Evolutionary conservation across 2,797 vertebrate species (phyloP).

Genomic region (Eurystomus glaucurus): DNA sequence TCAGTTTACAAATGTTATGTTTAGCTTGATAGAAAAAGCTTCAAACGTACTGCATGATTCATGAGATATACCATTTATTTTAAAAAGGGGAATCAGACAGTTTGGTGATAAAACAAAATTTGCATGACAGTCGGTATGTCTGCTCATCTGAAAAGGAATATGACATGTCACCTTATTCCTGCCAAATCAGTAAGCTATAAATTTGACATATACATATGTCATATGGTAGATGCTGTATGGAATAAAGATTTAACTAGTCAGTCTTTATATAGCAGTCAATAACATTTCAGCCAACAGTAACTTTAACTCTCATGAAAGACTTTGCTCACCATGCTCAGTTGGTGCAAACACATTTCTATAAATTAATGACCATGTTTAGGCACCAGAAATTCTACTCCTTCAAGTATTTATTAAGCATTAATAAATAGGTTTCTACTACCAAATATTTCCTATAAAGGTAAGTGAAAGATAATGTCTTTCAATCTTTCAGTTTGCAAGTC

Average conservation of each 20-base stretch:
- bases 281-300: neutral
- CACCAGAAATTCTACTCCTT: neutral
- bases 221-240: neutral
- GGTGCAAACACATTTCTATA: neutral
- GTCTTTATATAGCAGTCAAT: neutral
- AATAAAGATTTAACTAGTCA: neutral
- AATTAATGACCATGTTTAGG: neutral
- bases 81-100: neutral
- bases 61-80: neutral
- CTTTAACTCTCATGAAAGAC: neutral
- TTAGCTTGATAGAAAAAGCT: neutral
- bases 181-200: neutral
- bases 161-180: neutral
- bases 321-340: fast-evolving
- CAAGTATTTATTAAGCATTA: neutral
- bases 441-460: neutral
- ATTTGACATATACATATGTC: fast-evolving
- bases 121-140: neutral
- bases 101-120: neutral
- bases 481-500: neutral
- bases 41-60: neutral
- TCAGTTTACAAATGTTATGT: neutral
- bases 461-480: neutral
- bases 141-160: neutral
- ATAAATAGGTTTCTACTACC: neutral